Conservation (phyloP, 2,888 invertebrate species). For the Aelia acuminata region DNA sequence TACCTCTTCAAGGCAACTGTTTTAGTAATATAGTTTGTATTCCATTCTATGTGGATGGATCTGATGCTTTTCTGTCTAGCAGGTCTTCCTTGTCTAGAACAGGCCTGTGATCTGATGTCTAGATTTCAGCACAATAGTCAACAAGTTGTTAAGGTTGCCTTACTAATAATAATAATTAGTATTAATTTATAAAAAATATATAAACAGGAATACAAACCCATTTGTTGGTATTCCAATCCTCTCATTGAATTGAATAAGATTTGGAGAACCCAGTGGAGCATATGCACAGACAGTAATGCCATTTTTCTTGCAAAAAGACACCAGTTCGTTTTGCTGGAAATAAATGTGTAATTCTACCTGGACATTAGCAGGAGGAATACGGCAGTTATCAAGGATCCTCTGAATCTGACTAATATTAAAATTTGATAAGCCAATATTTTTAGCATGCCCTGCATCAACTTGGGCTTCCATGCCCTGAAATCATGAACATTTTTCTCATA, state of each 20-base stretch:
- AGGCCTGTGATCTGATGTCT: no score
- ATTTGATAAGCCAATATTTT: slow-evolving; percentile 84
- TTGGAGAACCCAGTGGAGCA: slow-evolving; percentile 82
- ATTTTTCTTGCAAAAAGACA: slow-evolving; percentile 75
- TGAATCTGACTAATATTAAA: slow-evolving; percentile 80
- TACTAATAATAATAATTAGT: neutral
- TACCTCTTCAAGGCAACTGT: no score
- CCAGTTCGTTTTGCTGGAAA: slow-evolving; percentile 79
- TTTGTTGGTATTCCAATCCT: neutral
- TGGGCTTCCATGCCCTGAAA: slow-evolving; percentile 79
- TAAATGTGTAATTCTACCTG: slow-evolving; percentile 84
- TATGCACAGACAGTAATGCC: slow-evolving; percentile 80
- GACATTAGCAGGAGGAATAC: slow-evolving; percentile 80
- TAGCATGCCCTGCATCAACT: slow-evolving; percentile 76
- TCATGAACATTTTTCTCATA: neutral
- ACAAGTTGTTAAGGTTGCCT: neutral
- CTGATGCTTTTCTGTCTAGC: no score
- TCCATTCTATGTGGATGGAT: no score
- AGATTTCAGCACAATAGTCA: no score
- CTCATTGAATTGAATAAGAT: slow-evolving; percentile 77
- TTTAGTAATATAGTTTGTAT: no score
- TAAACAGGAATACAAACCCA: slow-evolving; percentile 7
- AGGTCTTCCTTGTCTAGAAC: no score
- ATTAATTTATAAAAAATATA: neutral
- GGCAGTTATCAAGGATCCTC: slow-evolving; percentile 74